These are phyloP conservation scores for Pheosia tremula DNA, from an alignment of 2,888 invertebrate species.

Conservation along the genomic window DNA sequence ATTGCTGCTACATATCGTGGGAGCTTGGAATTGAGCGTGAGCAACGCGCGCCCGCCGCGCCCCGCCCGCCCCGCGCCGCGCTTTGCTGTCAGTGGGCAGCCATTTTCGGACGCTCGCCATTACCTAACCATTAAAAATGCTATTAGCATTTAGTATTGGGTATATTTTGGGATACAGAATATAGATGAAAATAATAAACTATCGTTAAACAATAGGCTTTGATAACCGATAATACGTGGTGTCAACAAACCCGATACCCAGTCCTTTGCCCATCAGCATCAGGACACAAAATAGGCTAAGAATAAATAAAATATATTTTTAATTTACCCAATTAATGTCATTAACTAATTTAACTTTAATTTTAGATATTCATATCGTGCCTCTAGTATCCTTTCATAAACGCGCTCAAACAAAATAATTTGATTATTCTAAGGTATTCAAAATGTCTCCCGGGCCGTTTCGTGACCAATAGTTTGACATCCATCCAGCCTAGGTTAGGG, in stretches of 20 bases:
- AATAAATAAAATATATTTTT: too few species aligned
- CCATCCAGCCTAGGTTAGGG: constrained; percentile 10
- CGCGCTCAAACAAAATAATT: not conserved
- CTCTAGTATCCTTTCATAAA: not conserved
- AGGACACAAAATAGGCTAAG: too few species aligned
- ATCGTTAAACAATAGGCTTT: too few species aligned
- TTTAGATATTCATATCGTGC: not conserved
- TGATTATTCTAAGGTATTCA: constrained; percentile 20
- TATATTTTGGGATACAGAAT: not conserved
- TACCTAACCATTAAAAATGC: constrained; percentile 38
- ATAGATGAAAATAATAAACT: too few species aligned
- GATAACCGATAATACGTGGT: too few species aligned
- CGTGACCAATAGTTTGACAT: constrained; percentile 26
- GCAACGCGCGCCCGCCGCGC: constrained; percentile 6
- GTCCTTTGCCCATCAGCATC: too few species aligned
- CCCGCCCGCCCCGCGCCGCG: constrained; percentile 7
- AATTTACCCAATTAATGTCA: too few species aligned
- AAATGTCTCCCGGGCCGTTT: constrained; percentile 10
- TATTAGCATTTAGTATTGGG: constrained; percentile 14
- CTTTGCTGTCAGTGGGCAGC: constrained; percentile 37
- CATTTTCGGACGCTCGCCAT: constrained; percentile 31
- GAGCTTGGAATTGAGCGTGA: constrained; percentile 32
- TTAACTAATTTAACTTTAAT: too few species aligned
- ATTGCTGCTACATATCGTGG: constrained; percentile 36
- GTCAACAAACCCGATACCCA: too few species aligned